phyloP scores from a whole-genome alignment of 2,797 vertebrate species.

The Anomalospiza imberbis region DNA sequence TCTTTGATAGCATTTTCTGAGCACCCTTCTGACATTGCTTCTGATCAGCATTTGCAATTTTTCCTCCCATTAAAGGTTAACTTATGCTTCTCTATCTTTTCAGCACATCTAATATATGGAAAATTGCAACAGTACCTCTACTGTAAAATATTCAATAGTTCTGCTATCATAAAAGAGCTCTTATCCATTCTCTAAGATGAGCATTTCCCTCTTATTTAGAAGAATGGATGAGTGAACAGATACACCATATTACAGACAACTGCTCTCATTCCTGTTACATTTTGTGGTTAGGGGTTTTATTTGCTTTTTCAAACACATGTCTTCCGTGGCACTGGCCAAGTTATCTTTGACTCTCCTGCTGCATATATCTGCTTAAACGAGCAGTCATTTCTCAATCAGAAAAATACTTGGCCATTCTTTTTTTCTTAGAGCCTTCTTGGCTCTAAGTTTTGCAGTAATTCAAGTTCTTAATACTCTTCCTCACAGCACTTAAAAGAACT shows the following conservation, averaged over 20 bases:
- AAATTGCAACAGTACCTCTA: not conserved
- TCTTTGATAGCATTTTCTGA: not conserved
- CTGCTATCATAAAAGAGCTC: not conserved
- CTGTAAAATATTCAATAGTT: not conserved
- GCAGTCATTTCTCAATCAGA: not conserved
- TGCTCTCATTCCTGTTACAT: not conserved
- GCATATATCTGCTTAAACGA: not conserved
- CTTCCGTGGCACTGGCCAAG: not conserved
- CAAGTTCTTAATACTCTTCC: not conserved
- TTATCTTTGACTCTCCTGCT: not conserved
- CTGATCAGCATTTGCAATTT: constrained; percentile 13
- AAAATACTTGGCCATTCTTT: not conserved
- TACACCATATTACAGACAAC: not conserved
- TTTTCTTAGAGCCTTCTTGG: not conserved
- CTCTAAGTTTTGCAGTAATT: not conserved
- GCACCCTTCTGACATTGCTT: not conserved
- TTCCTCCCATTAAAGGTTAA: not conserved
- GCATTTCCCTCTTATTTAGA: not conserved
- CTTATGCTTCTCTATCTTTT: not conserved
- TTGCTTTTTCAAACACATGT: not conserved
- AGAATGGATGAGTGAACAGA: not conserved
- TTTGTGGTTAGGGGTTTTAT: not conserved
- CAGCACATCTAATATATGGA: not conserved
- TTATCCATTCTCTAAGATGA: not conserved
- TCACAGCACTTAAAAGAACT: not conserved